Evolutionary conservation across 64 coral and sea anemone species (phyloP).

Genomic region (Catalaphyllia jardinei): DNA sequence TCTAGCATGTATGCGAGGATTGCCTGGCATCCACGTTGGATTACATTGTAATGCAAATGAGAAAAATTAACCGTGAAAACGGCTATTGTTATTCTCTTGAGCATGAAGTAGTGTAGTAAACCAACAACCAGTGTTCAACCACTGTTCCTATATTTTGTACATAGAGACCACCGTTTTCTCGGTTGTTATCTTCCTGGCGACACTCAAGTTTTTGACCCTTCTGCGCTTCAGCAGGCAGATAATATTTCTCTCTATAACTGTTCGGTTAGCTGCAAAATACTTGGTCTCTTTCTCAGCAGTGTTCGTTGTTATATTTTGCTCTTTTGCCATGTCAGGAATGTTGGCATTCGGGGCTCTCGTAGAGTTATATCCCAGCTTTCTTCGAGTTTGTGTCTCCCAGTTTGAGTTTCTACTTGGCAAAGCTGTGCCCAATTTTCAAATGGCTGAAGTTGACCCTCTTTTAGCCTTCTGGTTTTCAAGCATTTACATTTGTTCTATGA

Average conservation of each 20-base stretch:
- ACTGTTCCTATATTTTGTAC: background rate
- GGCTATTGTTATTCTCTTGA: no score
- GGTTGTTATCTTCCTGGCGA: constrained; percentile 43
- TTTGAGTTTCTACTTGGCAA: constrained; percentile 69
- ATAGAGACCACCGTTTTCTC: constrained; percentile 43
- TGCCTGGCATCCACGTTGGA: no score
- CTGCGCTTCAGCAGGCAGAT: constrained; percentile 60
- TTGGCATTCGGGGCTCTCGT: constrained; percentile 35
- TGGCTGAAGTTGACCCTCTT: background rate
- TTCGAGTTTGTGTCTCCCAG: constrained; percentile 35
- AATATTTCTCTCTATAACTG: constrained; percentile 24
- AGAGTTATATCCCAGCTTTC: constrained; percentile 36
- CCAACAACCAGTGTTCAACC: no score
- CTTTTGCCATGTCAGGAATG: constrained; percentile 52
- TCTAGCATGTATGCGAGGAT: no score
- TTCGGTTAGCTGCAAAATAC: constrained; percentile 51
- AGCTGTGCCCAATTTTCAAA: constrained; percentile 26
- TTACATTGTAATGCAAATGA: no score
- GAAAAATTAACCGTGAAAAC: no score
- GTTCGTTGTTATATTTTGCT: constrained; percentile 24
- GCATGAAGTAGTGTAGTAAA: no score
- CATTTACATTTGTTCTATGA: constrained; percentile 57
- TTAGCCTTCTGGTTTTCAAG: constrained; percentile 17
- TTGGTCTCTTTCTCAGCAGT: constrained; percentile 38
- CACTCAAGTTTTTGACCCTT: constrained; percentile 43